These are phyloP conservation scores for Aix galericulata DNA, from an alignment of 2,113 vertebrate species.

Conservation along the genomic window DNA sequence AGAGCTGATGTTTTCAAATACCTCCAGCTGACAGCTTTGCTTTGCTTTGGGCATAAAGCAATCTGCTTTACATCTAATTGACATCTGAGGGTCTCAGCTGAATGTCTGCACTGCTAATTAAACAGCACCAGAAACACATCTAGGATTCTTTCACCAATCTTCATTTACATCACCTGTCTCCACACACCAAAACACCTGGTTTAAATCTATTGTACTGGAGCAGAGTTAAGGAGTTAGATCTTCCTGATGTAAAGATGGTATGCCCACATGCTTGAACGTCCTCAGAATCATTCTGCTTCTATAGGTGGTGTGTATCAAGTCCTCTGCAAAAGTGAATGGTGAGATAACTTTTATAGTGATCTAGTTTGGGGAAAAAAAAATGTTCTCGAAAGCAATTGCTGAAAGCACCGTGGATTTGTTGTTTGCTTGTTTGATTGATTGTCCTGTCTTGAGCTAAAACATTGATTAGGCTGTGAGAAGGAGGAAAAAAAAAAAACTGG, in stretches of 20 bases:
- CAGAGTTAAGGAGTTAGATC: neutral
- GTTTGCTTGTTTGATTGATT: neutral
- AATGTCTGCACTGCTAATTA: neutral
- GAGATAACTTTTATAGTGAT: neutral
- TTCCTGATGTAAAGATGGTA: neutral
- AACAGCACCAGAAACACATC: neutral
- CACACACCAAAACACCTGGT: neutral
- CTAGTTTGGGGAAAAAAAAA: neutral
- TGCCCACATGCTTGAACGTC: neutral
- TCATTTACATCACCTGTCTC: neutral
- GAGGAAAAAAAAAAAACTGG: neutral
- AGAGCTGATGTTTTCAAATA: neutral
- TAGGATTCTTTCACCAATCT: neutral
- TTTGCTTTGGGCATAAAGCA: neutral
- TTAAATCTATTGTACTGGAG: neutral
- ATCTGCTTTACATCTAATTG: neutral
- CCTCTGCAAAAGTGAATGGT: neutral
- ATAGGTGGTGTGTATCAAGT: neutral
- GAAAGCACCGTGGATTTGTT: neutral
- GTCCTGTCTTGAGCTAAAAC: neutral
- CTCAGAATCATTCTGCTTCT: neutral
- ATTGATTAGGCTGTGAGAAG: neutral
- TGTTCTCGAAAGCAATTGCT: neutral
- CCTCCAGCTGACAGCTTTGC: neutral
- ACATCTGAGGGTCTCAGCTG: neutral